Evolutionary conservation across 92 coral and sea anemone genomes (phyloP).

Genomic region (Palythoa grandiflora): DNA sequence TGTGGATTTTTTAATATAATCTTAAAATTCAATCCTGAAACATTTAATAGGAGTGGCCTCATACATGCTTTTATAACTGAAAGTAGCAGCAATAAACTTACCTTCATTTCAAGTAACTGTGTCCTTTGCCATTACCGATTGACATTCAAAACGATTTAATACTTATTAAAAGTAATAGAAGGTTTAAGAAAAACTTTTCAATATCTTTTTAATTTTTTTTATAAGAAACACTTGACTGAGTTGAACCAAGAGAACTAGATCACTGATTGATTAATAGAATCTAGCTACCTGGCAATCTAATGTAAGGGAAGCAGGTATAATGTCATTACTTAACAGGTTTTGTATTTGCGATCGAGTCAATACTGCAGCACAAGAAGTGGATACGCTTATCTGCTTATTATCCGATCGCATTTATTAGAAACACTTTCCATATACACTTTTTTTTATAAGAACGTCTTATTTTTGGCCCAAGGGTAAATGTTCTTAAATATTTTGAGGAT

Average conservation of each 20-base stretch:
- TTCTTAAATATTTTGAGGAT: too few relatives aligned
- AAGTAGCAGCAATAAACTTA: neutral
- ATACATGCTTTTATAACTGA: neutral
- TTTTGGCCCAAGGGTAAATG: too few relatives aligned
- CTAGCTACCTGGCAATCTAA: neutral
- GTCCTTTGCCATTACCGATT: neutral
- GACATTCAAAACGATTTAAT: neutral
- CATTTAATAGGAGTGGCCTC: neutral
- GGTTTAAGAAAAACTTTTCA: neutral
- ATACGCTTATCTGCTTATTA: neutral
- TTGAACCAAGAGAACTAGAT: neutral
- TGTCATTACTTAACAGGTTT: slow-evolving; percentile 26
- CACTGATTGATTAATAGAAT: neutral
- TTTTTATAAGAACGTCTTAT: too few relatives aligned
- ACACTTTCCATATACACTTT: too few relatives aligned
- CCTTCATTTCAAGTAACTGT: neutral
- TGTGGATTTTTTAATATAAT: neutral
- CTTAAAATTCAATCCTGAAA: neutral
- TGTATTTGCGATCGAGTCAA: neutral
- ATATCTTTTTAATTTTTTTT: neutral
- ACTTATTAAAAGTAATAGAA: neutral
- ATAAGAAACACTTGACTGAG: neutral
- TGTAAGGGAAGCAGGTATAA: neutral
- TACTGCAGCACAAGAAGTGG: neutral
- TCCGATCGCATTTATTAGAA: too few relatives aligned